A percentile compares a stretch with the other conserved stretches of the same genome.
Evolutionary conservation across 2,797 vertebrate genomes (phyloP).

Genomic region (Melanogrammus aeglefinus): DNA sequence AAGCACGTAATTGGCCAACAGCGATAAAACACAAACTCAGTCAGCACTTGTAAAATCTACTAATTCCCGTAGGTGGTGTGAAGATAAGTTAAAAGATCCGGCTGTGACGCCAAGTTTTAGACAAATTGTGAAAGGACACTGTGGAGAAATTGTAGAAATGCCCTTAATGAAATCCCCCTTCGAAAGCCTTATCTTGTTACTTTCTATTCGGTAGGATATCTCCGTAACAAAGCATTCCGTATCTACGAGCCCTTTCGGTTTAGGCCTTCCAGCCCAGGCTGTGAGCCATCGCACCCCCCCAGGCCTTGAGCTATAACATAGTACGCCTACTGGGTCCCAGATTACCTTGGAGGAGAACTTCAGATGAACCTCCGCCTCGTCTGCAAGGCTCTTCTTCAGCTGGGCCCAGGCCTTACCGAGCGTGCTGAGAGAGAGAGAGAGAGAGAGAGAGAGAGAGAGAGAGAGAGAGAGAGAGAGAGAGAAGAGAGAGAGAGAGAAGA

Average conservation of each 20-base stretch:
- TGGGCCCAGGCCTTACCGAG: slow-evolving; percentile 93
- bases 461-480: neutral
- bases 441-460: slow-evolving; percentile 4
- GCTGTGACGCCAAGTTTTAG: too few species aligned
- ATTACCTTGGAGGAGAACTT: slow-evolving; percentile 98
- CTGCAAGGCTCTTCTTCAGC: slow-evolving; percentile 93
- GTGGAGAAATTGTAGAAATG: neutral
- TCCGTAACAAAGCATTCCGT: too few species aligned
- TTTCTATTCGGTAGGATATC: too few species aligned
- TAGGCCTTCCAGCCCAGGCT: too few species aligned
- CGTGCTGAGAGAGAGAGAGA: slow-evolving; percentile 71
- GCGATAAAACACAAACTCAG: too few species aligned
- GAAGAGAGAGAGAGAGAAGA: neutral
- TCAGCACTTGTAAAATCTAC: too few species aligned
- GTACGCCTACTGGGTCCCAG: neutral
- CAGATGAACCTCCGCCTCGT: slow-evolving; percentile 96
- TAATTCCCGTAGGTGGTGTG: too few species aligned
- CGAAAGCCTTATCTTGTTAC: neutral
- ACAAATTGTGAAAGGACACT: too few species aligned
- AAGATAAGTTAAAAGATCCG: too few species aligned
- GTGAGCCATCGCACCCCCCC: neutral
- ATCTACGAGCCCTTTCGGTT: too few species aligned
- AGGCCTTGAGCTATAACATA: neutral
- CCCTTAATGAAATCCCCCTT: neutral
- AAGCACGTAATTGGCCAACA: neutral